Evolutionary conservation across 1,140 invertebrate genomes (phyloP).

Genomic region (Microplitis demolitor): DNA sequence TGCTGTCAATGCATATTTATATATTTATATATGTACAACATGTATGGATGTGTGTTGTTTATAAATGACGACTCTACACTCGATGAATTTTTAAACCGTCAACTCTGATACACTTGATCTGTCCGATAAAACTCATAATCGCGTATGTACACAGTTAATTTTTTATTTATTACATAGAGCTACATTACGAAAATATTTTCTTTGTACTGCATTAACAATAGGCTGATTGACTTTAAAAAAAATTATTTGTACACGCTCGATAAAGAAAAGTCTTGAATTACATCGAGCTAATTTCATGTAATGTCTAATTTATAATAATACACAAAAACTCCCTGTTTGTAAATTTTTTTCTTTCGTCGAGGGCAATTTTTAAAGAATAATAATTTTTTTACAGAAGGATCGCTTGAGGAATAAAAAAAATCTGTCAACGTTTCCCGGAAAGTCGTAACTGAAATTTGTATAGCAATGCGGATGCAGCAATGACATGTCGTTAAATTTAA

Average conservation of each 20-base stretch:
- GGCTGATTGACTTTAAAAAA: too few species aligned
- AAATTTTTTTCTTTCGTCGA: slow-evolving; percentile 9
- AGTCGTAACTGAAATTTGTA: background rate
- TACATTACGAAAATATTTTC: background rate
- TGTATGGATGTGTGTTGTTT: background rate
- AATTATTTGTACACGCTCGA: background rate
- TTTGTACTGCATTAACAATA: background rate
- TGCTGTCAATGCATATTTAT: background rate
- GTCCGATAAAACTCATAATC: background rate
- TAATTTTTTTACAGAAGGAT: background rate
- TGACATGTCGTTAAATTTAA: slow-evolving; percentile 11
- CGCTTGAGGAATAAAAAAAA: background rate
- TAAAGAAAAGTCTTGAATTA: slow-evolving; percentile 34
- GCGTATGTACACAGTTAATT: background rate
- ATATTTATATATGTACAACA: background rate
- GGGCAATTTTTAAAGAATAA: background rate
- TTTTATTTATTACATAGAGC: background rate
- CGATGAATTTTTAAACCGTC: background rate
- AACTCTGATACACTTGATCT: slow-evolving; percentile 1
- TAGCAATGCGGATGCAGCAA: background rate
- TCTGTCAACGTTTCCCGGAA: slow-evolving; percentile 6
- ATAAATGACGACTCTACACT: background rate
- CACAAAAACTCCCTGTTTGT: slow-evolving; percentile 9
- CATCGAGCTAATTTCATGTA: slow-evolving; percentile 41
- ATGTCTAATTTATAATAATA: slow-evolving; percentile 18